Base-by-base conservation (phyloP, 2,113 vertebrate genomes). In the Triplophysa dalaica region DNA sequence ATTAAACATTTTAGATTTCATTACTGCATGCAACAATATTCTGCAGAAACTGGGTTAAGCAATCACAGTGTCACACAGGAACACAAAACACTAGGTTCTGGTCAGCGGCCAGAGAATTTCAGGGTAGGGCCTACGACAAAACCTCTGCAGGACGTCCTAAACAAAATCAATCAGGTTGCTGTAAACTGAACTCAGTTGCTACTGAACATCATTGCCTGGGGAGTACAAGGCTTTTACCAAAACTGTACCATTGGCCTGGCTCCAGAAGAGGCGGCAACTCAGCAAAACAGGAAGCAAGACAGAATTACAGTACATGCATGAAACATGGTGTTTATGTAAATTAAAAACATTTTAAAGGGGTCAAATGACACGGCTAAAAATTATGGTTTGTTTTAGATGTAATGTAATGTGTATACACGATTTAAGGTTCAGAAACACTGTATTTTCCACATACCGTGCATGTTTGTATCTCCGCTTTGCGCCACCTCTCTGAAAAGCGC, bases 201-300 rank as follows among this genome's bases (percentile, higher is more conserved):
- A 67, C 48, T 4, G 24, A 70, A 33, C 22, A 73, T 22, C n/a
- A 24, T 60, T 74, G 29, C 54, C 22, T 21, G 1, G 56, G 43
- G 50, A 17, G 4, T 54, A 54, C 50, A 54, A 58, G 33, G 11
- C 38, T 72, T 56, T 58, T 29, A 60, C n/a, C n/a, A 10, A 58
- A 74, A 74, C 70, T 22, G 33, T 74, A 74, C n/a, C 33, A 43
- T n/a, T 74, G 70, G 70, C 33, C 8, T 6, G 41, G 33, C n/a
- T 73, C 70, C 70, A 74, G 54, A 74, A 4, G 54, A 13, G 54
- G 60, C 60, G 33, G 54, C 70, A 74, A 61, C n/a, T 74, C 70
- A 43, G 70, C 70, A 43, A 43, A 61, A 74, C 38, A 38, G 12
- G 33, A 26, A 50, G 67, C 16, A 13, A 14, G 21, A 69, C 22